These are phyloP conservation scores for Argopecten irradians DNA, from an alignment of 1,140 invertebrate species.

Conservation along the genomic window DNA sequence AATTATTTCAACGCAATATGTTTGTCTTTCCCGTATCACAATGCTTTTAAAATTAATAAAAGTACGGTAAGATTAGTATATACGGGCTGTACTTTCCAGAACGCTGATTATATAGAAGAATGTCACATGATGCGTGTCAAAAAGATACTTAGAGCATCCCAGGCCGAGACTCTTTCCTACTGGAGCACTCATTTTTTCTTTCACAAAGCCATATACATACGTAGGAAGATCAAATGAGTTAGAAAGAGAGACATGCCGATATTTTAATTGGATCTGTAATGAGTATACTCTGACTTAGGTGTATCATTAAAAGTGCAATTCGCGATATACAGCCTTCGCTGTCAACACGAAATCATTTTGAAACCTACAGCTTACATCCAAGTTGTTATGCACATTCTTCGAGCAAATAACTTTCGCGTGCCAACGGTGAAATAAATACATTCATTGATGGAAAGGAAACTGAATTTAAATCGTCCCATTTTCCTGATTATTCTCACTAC, in stretches of 20 bases:
- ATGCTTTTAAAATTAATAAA: neutral
- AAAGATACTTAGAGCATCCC: neutral
- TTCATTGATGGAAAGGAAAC: neutral
- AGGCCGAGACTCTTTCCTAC: neutral
- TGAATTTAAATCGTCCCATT: neutral
- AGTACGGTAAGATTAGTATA: neutral
- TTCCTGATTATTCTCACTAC: neutral
- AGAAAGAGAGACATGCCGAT: neutral
- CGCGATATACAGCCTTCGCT: neutral
- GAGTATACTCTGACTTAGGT: neutral
- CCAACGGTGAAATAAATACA: neutral
- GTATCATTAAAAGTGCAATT: neutral
- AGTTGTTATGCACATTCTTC: too few species aligned
- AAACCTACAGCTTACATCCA: neutral
- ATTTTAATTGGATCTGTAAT: neutral
- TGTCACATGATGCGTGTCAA: neutral
- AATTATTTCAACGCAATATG: neutral
- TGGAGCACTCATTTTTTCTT: neutral
- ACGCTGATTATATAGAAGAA: neutral
- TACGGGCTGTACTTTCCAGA: neutral
- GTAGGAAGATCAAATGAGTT: neutral
- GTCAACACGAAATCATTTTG: neutral
- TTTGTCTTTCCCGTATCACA: neutral
- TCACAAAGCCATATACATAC: neutral
- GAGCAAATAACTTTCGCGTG: too few species aligned